Base-by-base conservation (phyloP, 2,888 invertebrate species). In the Caenorhabditis japonica region DNA sequence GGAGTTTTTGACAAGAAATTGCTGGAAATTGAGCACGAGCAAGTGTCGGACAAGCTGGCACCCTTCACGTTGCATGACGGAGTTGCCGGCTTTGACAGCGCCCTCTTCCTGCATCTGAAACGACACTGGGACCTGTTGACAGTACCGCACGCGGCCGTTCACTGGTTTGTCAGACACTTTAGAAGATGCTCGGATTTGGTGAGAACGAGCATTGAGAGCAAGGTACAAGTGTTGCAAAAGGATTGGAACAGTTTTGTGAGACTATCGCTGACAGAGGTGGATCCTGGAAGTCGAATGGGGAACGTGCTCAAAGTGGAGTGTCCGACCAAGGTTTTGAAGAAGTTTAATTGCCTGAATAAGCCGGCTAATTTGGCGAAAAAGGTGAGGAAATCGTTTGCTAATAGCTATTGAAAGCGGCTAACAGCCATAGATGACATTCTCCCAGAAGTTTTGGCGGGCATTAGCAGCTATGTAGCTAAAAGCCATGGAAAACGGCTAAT, bases 121-220 rank as follows among this genome's bases (percentile, higher is more conserved):
- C 80, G 85, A 4, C 82, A 85, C 58, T 85, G 85, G 85, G 85
- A 85, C n/a, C 61, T 83, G 5, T 60, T 72, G 30, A 66, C 76
- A 4, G 58, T 75, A 15, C 80, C 81, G 1, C 58, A 62, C 19
- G 44, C 23, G 2, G 38, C 60, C n/a, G 73, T 78, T 8, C 39
- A 44, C 7, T 85, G 85, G 85, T 83, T 83, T 38, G 68, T 83
- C 15, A 23, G 41, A 8, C 21, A 62, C 5, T 82, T 76, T 60
- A 38, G 70, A 10, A 49, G 36, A 17, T 21, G 52, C 25, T 60
- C 77, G 17, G 74, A 77, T 1, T 36, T 33, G 2, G 19, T 56
- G 19, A 51, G 58, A 52, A 12, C 38, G n/a, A 17, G 4, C 0
- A 64, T 79, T 33, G 74, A 79, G 30, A 19, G 46, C 3, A 64